Conservation (phyloP, 2,113 vertebrate species). For the Lipophrys pholis region DNA sequence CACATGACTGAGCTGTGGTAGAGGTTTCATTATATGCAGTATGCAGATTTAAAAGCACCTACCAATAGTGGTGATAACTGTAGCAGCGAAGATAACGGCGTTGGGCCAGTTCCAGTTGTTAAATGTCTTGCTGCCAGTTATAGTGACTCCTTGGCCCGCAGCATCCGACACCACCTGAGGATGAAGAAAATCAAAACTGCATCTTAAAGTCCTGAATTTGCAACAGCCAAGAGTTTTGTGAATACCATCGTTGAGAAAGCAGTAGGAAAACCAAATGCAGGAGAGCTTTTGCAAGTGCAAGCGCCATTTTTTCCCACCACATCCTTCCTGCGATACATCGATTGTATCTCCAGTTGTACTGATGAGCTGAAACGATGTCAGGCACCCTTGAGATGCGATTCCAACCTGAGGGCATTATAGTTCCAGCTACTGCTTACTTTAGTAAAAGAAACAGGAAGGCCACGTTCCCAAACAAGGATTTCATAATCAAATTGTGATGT, state of each 20-base stretch:
- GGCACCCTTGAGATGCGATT: conserved; percentile 32
- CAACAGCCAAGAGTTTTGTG: no score
- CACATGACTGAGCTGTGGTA: no score
- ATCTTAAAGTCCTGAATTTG: not conserved
- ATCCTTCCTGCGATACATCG: conserved; percentile 69
- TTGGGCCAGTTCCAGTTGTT: conserved; percentile 99
- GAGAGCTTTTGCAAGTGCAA: conserved; percentile 27
- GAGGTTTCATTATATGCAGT: no score
- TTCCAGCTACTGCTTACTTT: conserved; percentile 47
- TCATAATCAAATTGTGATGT: conserved; percentile 40
- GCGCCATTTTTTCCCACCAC: conserved; percentile 44
- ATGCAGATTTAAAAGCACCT: conserved; percentile 36
- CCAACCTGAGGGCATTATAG: conserved; percentile 42
- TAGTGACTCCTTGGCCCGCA: conserved; percentile 93
- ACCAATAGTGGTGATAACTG: conserved; percentile 98
- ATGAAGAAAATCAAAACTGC: conserved; percentile 10
- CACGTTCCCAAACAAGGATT: conserved; percentile 55
- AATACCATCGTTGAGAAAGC: not conserved
- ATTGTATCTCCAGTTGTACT: conserved; percentile 51
- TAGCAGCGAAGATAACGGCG: conserved; percentile 97
- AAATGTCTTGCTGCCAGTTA: conserved; percentile 93
- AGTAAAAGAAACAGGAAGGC: conserved; percentile 53
- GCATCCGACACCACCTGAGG: conserved; percentile 91
- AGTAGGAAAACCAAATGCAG: not conserved
- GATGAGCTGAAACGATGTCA: conserved; percentile 50